These are phyloP conservation scores for Drosophila ezoana DNA, from an alignment of 2,888 invertebrate species.

Conservation along the genomic window DNA sequence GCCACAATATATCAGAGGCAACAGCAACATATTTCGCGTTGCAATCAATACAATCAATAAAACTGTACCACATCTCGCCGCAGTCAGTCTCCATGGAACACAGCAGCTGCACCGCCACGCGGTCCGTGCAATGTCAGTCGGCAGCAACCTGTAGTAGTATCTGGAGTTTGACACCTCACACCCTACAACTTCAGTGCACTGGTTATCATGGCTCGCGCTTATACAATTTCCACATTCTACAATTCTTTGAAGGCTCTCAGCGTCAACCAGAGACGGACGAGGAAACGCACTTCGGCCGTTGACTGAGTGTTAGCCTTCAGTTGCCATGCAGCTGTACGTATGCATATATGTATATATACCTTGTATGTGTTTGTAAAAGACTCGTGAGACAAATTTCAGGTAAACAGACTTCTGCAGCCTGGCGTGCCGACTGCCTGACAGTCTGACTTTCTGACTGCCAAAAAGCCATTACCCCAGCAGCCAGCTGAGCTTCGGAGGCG, in stretches of 20 bases:
- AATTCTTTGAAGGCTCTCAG: slow-evolving; percentile 41
- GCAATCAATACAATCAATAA: slow-evolving; percentile 78
- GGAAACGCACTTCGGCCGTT: slow-evolving; percentile 43
- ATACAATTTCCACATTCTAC: slow-evolving; percentile 50
- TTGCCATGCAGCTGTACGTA: slow-evolving; percentile 26
- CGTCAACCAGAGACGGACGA: slow-evolving; percentile 30
- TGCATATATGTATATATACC: too few relatives aligned
- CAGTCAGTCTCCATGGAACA: slow-evolving; percentile 12
- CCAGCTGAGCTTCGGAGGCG: slow-evolving; percentile 24
- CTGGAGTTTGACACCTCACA: neutral
- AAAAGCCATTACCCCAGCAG: slow-evolving; percentile 52
- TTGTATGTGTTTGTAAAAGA: slow-evolving; percentile 39
- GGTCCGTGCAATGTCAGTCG: slow-evolving; percentile 27
- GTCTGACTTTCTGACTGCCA: slow-evolving; percentile 20
- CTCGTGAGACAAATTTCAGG: slow-evolving; percentile 73
- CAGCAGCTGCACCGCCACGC: slow-evolving; percentile 38
- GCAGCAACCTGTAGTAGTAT: slow-evolving; percentile 5
- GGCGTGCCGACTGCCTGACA: slow-evolving; percentile 6
- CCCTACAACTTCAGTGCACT: slow-evolving; percentile 44
- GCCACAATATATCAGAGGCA: slow-evolving; percentile 29
- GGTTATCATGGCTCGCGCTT: slow-evolving; percentile 55
- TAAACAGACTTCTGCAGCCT: slow-evolving; percentile 49
- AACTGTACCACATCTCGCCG: slow-evolving; percentile 34
- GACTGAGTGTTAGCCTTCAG: slow-evolving; percentile 36
- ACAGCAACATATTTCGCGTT: slow-evolving; percentile 49